Base-by-base conservation (phyloP, 2,113 vertebrate species). In the Plestiodon gilberti region DNA sequence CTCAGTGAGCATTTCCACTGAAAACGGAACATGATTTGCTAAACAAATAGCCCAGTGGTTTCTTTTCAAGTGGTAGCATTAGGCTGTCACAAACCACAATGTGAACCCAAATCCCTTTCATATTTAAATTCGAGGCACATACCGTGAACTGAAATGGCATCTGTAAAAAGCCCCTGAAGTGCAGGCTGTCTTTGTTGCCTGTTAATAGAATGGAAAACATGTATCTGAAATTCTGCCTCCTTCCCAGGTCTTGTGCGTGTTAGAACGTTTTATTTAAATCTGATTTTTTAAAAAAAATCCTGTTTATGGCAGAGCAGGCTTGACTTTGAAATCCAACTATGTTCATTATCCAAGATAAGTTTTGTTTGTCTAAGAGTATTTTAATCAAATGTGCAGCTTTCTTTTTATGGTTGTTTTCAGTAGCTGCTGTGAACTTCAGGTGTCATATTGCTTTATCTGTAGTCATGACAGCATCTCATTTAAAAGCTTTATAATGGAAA, bases 1-100 rank as follows among this genome's bases (percentile, higher is more conserved):
- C 67, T 55, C 33, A 65, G 4, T 73, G 79, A 78, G 85, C n/a
- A 83, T 87, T 90, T 82, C 89, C 71, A 78, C 75, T 55, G 67
- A 87, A 91, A 91, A 80, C 84, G 25, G 82, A 93, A 81, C 4
- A 82, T 65, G 4, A 73, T 88, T 38, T 86, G 71, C 91, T 69
- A 59, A 78, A 6, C n/a, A 61, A 78, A 88, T 84, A 79, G 70
- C 73, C 69, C 80, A 83, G 23, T 52, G 55, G 43, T 69, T 6
- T 86, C n/a, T 11, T 48, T 43, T 55, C 48, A 3, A 73, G 28
- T 2, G 64, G 0, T 81, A 55, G 84, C n/a, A 23, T 64, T 76
- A 64, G 25, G 76, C 1, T 89, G 87, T 82, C 28, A 0, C 1
- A 33, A 9, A 3, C 87, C 57, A 69, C 81, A 86, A 71, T 10